Percentiles rank a stretch among this genome's conserved stretches.
Evolutionary conservation across 1,140 invertebrate genomes (phyloP).

Genomic region (Scaptomyza montana): DNA sequence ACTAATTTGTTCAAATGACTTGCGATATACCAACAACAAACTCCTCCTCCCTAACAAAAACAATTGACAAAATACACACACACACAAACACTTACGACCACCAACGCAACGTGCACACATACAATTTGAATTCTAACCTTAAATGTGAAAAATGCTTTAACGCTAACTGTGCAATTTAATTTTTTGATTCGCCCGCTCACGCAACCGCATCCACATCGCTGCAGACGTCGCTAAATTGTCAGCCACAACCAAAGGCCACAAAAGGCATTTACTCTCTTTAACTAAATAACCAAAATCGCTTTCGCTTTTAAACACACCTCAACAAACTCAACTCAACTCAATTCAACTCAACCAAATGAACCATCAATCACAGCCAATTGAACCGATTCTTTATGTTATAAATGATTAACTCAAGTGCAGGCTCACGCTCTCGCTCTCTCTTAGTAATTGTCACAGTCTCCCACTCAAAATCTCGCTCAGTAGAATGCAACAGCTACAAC

Average conservation of each 20-base stretch:
- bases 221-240: conserved; percentile 74
- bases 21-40: conserved; percentile 24
- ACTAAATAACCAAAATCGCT: conserved; percentile 56
- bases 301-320: conserved; percentile 47
- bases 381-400: neutral
- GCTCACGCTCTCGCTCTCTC: conserved; percentile 12
- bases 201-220: conserved; percentile 4
- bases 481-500: conserved; percentile 29
- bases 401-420: conserved; percentile 14
- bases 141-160: conserved; percentile 15
- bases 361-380: neutral
- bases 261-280: conserved; percentile 61
- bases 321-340: conserved; percentile 30
- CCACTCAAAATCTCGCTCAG: conserved; percentile 28
- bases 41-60: neutral
- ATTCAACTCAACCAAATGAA: conserved; percentile 4
- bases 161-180: conserved; percentile 12
- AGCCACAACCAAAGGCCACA: conserved; percentile 50
- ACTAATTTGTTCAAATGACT: conserved; percentile 4
- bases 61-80: conserved; percentile 3
- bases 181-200: neutral
- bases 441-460: conserved; percentile 13
- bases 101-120: neutral
- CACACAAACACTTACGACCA: neutral
- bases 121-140: conserved; percentile 8